phyloP scores from a whole-genome alignment of 1,140 invertebrate genomes.

The Drosophila serrata region DNA sequence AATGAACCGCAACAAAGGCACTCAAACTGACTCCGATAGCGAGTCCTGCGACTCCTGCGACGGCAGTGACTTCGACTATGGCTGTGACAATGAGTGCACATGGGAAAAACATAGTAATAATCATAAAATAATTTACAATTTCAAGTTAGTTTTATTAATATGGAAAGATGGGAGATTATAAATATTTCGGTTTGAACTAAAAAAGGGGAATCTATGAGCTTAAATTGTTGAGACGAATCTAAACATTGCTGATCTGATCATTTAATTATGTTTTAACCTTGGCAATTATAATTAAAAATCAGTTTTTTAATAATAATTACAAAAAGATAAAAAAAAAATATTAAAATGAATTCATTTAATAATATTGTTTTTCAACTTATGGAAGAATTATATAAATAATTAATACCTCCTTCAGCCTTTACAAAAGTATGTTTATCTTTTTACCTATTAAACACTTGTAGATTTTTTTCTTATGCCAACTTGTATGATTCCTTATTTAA shows the following conservation, averaged over 20 bases:
- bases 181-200: neutral
- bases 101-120: neutral
- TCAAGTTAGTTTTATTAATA: no score
- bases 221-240: neutral
- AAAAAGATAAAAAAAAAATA: neutral
- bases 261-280: neutral
- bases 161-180: neutral
- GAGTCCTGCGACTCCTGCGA: conserved; percentile 2
- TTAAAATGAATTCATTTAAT: neutral
- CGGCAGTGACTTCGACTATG: conserved; percentile 31
- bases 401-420: no score
- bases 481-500: no score
- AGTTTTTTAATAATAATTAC: neutral
- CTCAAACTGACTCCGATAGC: conserved; percentile 51
- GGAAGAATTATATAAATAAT: neutral
- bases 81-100: conserved; percentile 8
- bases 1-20: conserved; percentile 74
- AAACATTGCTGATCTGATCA: neutral
- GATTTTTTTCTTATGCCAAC: neutral
- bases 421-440: neutral
- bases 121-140: neutral
- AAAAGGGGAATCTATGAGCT: neutral
- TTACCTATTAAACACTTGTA: neutral
- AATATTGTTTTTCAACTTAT: neutral
- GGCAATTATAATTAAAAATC: neutral